These are phyloP conservation scores for Zaprionus davidi DNA, from an alignment of 1,140 invertebrate genomes.

Conservation along the genomic window DNA sequence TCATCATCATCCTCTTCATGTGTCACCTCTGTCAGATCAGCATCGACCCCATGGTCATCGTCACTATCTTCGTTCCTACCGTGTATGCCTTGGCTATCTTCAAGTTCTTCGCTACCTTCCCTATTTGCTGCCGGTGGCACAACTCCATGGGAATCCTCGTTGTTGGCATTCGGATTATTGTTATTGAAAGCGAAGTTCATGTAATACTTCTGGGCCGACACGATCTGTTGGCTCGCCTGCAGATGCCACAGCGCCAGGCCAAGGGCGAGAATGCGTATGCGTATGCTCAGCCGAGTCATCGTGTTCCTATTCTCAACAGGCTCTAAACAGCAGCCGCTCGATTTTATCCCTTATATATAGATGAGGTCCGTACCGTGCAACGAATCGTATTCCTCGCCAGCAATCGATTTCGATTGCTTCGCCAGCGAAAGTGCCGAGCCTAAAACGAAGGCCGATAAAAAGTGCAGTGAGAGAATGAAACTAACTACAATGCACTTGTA, in stretches of 20 bases:
- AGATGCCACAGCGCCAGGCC: conserved; percentile 47
- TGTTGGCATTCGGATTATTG: conserved; percentile 54
- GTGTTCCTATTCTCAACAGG: conserved; percentile 42
- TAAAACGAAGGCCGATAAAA: conserved; percentile 49
- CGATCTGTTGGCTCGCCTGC: conserved; percentile 20
- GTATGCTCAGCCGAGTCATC: conserved; percentile 54
- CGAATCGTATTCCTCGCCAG: conserved; percentile 41
- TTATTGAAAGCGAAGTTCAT: conserved; percentile 78
- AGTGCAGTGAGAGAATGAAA: conserved; percentile 43
- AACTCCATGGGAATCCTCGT: not conserved
- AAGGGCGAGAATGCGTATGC: conserved; percentile 56
- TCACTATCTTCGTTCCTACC: too few species aligned
- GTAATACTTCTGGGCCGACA: conserved; percentile 67
- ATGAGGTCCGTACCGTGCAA: conserved; percentile 37
- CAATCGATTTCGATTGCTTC: conserved; percentile 60
- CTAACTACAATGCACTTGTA: not conserved
- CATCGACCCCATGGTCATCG: too few species aligned
- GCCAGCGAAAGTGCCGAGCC: conserved; percentile 22
- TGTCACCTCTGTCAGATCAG: too few species aligned
- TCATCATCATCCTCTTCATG: too few species aligned
- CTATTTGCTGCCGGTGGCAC: too few species aligned
- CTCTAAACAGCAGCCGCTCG: conserved; percentile 53
- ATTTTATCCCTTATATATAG: conserved; percentile 77
- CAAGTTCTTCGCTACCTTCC: too few species aligned
- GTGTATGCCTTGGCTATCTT: too few species aligned